Base-by-base conservation (phyloP, 2,888 invertebrate species). In the Dysmachus trigonus region DNA sequence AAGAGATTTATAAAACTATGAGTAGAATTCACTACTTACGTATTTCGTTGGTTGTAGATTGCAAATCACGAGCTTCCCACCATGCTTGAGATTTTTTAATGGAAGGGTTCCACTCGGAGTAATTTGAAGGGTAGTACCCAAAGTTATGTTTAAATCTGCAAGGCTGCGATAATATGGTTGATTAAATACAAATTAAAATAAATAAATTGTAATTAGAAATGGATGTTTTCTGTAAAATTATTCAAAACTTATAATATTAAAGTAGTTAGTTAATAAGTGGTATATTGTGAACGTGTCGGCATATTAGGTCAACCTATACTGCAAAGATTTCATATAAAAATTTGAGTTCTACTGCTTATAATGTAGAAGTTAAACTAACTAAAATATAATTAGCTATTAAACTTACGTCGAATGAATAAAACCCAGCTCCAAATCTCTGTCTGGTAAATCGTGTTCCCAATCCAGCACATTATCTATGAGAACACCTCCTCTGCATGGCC, bases 21-120 rank as follows among this genome's bases (percentile, higher is more conserved):
- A 31, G 0, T 15, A 82, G 1, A 22, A 27, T 62, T 53, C 10
- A 27, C 7, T 8, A 62, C 27, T 94, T 93, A 97, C 98, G 93
- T 98, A 97, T 93, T 99, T 98, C 2, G 99, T 99, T n/a, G 97
- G 96, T 91, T 99, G 99, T 85, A 99, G 93, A 93, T 99, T 99
- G 88, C 99, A 96, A 89, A 99, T 97, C 22, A 97, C 97, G 84
- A 99, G 92, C 91, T 96, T 96, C 3, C 98, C 98, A 31, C 95
- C 96, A 91, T 96, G 96, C 91, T 96, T 97, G 89, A 96, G 95
- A 87, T 96, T 96, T 90, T 95, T 95, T 47, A 98, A 92, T 3
- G 99, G 99, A 88, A 99, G 93, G 92, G 97, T 97, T 15, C 98
- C 99, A 92, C 98, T 98, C 62, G 99, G 99, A 88, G 98, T 94